A percentile compares a stretch with the other conserved stretches of the same genome.
Conservation (phyloP, 2,113 vertebrate species). For the Corythaeola cristata region DNA sequence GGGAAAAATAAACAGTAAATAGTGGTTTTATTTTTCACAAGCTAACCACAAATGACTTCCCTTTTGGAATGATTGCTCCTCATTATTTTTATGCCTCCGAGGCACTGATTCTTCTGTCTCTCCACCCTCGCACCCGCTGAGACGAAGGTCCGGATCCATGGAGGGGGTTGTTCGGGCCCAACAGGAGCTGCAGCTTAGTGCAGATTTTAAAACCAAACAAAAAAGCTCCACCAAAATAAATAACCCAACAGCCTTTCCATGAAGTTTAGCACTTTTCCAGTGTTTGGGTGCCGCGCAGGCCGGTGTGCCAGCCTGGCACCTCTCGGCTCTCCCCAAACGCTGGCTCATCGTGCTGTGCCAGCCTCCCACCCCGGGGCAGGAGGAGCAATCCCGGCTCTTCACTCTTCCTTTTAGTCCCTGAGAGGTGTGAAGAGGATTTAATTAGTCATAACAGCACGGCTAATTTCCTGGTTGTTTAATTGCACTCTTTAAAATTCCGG, state of each 20-base stretch:
- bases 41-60: not conserved
- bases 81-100: fast-evolving
- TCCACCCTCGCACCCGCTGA: fast-evolving
- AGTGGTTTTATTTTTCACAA: too few species aligned
- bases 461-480: not conserved
- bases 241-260: fast-evolving
- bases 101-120: fast-evolving
- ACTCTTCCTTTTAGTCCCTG: not conserved
- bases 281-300: not conserved
- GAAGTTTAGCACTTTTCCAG: too few species aligned
- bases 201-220: not conserved
- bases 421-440: not conserved
- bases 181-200: fast-evolving
- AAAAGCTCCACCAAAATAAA: not conserved
- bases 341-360: not conserved
- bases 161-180: not conserved
- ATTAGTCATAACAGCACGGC: not conserved
- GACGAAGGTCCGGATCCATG: fast-evolving
- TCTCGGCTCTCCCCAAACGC: not conserved
- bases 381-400: not conserved
- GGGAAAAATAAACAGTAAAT: not conserved
- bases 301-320: too few species aligned
- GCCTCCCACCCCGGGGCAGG: fast-evolving
- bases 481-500: too few species aligned
- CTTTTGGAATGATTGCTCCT: not conserved